Percentiles rank a stretch among this genome's conserved stretches.
phyloP scores from a whole-genome alignment of 1,140 invertebrate genomes.

The Tachypleus tridentatus region DNA sequence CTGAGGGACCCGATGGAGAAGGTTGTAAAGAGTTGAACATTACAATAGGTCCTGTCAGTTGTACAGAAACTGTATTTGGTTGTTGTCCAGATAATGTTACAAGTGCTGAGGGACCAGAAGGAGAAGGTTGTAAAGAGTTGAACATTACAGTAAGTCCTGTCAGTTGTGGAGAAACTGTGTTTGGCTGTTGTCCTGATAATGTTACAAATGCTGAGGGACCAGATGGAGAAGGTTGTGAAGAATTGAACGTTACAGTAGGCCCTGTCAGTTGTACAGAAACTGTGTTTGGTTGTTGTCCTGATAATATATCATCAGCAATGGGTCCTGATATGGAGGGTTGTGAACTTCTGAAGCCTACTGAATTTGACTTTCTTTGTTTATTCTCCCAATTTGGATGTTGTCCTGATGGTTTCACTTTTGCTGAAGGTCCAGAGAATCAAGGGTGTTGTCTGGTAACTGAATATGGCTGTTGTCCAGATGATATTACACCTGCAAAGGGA shows the following conservation, averaged over 20 bases:
- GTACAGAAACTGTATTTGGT: conserved; percentile 40
- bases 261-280: conserved; percentile 44
- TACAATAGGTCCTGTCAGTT: conserved; percentile 1
- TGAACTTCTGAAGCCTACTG: conserved; percentile 24
- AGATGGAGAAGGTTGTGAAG: conserved; percentile 62
- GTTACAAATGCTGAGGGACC: conserved; percentile 53
- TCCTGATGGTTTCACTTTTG: conserved; percentile 10
- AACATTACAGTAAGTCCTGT: not conserved
- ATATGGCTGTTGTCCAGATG: conserved; percentile 70
- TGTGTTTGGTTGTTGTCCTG: conserved; percentile 36
- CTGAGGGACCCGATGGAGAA: conserved; percentile 48
- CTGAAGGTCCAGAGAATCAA: conserved; percentile 32
- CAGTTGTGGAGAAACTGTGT: conserved; percentile 48
- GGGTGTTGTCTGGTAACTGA: conserved; percentile 33
- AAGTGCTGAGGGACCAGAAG: conserved; percentile 47
- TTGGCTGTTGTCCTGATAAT: conserved; percentile 44
- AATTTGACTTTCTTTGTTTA: no score
- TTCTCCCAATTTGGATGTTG: conserved; percentile 50
- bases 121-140: conserved; percentile 38
- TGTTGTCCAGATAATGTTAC: conserved; percentile 82
- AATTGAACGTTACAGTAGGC: conserved; percentile 38
- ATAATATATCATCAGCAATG: conserved; percentile 24
- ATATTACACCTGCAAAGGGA: conserved; percentile 54
- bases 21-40: conserved; percentile 45
- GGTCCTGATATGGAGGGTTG: no score